These are phyloP conservation scores for Regulus satrapa DNA, from an alignment of 2,113 vertebrate genomes.

Conservation along the genomic window DNA sequence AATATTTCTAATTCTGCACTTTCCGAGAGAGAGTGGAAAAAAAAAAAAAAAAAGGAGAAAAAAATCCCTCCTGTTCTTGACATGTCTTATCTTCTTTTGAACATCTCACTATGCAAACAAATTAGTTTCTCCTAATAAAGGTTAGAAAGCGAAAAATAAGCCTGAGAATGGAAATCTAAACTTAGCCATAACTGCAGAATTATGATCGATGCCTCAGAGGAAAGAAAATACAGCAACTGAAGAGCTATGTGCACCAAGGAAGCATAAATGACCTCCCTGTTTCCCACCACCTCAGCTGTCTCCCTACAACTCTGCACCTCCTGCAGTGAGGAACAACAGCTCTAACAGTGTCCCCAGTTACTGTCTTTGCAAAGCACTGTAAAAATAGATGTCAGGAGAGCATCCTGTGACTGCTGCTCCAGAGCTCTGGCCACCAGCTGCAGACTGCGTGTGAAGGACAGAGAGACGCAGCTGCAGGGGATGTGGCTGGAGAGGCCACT, in stretches of 20 bases:
- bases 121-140: background rate
- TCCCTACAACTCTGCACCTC: background rate
- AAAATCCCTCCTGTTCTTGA: background rate
- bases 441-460: background rate
- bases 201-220: background rate
- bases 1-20: background rate
- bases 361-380: background rate
- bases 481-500: background rate
- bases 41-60: accelerated
- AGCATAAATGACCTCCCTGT: background rate
- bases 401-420: background rate
- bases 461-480: accelerated
- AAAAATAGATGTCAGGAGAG: background rate
- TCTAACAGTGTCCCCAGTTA: background rate
- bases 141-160: background rate
- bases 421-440: background rate
- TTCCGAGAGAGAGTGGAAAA: background rate
- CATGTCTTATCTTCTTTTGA: background rate
- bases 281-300: accelerated
- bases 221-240: background rate
- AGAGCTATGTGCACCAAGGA: background rate
- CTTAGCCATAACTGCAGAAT: background rate
- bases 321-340: background rate
- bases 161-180: background rate
- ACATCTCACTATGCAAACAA: constrained; percentile 1